Evolutionary conservation across 2,113 vertebrate species (phyloP).

Genomic region (Piaya cayana): DNA sequence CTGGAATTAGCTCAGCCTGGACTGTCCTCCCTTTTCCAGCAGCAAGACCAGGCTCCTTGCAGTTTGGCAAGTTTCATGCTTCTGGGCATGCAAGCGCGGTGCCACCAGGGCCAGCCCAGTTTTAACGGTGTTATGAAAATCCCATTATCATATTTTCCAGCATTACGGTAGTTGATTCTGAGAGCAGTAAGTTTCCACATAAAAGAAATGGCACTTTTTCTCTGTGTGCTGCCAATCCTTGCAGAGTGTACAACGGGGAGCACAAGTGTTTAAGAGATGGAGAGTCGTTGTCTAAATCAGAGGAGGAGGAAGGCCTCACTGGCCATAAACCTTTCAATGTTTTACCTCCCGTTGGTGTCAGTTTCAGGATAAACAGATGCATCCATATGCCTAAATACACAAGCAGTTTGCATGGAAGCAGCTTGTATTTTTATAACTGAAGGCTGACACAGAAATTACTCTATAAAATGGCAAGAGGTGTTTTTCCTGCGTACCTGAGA

Average conservation of each 20-base stretch:
- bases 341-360: neutral
- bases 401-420: neutral
- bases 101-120: conserved; percentile 12
- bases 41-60: neutral
- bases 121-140: conserved; percentile 6
- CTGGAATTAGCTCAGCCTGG: neutral
- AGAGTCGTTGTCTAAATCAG: neutral
- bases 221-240: neutral
- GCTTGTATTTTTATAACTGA: neutral
- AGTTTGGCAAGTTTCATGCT: rapidly evolving
- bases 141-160: conserved; percentile 49
- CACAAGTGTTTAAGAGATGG: neutral
- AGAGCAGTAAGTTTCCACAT: conserved; percentile 56
- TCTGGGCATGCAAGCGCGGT: neutral
- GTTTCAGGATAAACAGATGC: neutral
- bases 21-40: neutral
- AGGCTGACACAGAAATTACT: neutral
- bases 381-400: neutral
- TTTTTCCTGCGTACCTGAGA: neutral
- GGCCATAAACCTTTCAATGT: neutral
- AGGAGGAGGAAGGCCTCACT: neutral
- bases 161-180: neutral
- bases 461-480: neutral
- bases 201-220: neutral
- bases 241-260: neutral